Conservation (phyloP, 2,888 invertebrate genomes). For the Glaucopsyche alexis region DNA sequence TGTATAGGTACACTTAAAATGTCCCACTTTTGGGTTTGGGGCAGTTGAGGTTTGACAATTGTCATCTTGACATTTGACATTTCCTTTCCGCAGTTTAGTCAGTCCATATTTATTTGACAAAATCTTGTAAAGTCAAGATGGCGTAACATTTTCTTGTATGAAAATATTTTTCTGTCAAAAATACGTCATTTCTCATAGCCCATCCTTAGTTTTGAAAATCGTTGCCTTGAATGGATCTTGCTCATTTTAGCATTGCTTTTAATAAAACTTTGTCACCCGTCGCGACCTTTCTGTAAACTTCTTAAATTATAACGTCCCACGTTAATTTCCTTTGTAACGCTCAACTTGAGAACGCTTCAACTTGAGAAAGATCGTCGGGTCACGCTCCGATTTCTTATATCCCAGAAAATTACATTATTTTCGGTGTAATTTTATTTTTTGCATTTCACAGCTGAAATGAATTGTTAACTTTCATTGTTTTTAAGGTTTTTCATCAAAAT, state of each 20-base stretch:
- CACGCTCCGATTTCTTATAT: constrained; percentile 28
- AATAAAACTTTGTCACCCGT: constrained; percentile 48
- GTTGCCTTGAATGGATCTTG: neutral
- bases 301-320: constrained; percentile 60
- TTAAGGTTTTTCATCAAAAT: neutral
- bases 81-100: too few species aligned
- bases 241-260: constrained; percentile 42
- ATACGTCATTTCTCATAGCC: too few species aligned
- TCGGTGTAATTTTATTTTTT: neutral
- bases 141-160: too few species aligned
- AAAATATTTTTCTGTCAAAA: too few species aligned
- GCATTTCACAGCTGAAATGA: neutral
- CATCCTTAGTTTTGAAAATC: too few species aligned
- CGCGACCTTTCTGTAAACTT: constrained; percentile 49
- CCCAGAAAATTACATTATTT: constrained; percentile 13
- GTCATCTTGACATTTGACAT: too few species aligned
- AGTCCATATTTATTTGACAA: too few species aligned
- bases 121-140: too few species aligned
- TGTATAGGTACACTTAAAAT: too few species aligned
- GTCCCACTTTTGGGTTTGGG: too few species aligned
- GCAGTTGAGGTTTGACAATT: too few species aligned
- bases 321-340: constrained; percentile 69
- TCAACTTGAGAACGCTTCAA: constrained; percentile 57
- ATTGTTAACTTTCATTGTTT: neutral
- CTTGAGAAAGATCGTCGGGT: constrained; percentile 42